These are phyloP conservation scores for Meriones psammophilus DNA, from an alignment of 2,797 vertebrate species.

Conservation along the genomic window DNA sequence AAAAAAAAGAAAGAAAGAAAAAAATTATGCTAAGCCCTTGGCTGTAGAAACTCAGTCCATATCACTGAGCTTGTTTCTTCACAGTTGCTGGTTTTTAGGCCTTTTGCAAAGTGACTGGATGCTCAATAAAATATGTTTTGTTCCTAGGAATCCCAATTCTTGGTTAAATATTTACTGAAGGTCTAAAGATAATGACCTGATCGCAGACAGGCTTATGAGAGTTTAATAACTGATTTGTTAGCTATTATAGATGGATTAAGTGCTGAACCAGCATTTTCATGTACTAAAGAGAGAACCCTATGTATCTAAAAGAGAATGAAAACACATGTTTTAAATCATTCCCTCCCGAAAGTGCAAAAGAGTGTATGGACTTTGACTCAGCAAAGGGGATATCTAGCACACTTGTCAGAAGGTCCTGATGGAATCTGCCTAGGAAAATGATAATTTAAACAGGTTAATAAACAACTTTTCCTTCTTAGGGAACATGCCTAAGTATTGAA, in stretches of 20 bases:
- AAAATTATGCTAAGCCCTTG: neutral
- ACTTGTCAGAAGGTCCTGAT: neutral
- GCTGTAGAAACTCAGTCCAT: neutral
- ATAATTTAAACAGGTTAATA: neutral
- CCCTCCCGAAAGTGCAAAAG: constrained; percentile 17
- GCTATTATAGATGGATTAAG: constrained; percentile 22
- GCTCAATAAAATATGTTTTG: constrained; percentile 22
- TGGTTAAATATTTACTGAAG: constrained; percentile 51
- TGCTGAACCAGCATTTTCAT: constrained; percentile 36
- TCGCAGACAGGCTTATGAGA: neutral
- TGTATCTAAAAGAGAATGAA: constrained; percentile 35
- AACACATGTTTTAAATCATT: constrained; percentile 43
- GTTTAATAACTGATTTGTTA: neutral
- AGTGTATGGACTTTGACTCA: constrained; percentile 3
- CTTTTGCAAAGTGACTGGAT: constrained; percentile 28
- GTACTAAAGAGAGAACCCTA: neutral
- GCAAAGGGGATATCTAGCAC: constrained; percentile 4
- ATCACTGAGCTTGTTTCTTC: constrained; percentile 55
- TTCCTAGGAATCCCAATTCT: constrained; percentile 51
- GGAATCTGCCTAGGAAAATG: constrained; percentile 11
- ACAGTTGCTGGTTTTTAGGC: neutral
- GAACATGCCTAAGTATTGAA: constrained; percentile 3
- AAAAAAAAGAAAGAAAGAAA: neutral
- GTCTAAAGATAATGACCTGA: constrained; percentile 24
- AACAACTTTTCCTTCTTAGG: constrained; percentile 21